Base-by-base conservation (phyloP, 2,888 invertebrate species). In the Agonopterix subpropinquella region DNA sequence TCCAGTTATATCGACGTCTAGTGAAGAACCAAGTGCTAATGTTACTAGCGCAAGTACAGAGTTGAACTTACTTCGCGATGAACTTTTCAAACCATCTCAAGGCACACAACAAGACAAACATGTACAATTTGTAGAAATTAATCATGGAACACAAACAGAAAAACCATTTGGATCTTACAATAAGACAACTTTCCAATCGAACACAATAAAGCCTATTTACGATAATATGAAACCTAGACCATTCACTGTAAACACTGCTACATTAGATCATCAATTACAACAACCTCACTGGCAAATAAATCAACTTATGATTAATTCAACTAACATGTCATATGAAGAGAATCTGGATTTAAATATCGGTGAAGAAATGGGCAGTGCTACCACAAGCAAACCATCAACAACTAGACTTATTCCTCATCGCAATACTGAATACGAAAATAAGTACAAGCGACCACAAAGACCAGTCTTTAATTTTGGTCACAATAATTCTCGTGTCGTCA, bases 201-300 rank as follows among this genome's bases (percentile, higher is more conserved):
- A 84, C 56, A 73, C 73, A 35, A 82, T 83, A 5, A 80, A 77
- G 59, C 84, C 86, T 9, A 72, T 80, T 45, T 75, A 78, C 50
- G 71, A 72, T 43, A 65, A 65, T 45, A 71, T 69, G 61, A 80
- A 78, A 57, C 89, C 89, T 9, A 78, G 86, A 55, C 89, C 89
- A 8, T 89, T 89, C 59, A 78, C 83, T 18, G 62, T 80, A 2
- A 80, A 76, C 49, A 73, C 73, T 35, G 58, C 70, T 10, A 75
- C 81, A 10, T 67, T 87, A 36, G 87, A 87, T 53, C 82, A 86
- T 61, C 87, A 87, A 56, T 56, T 87, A 41, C 88, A 88, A 52
- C 86, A 87, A 61, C 88, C 88, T 9, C 88, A 88, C 57, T 88
- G 88, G 88, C 88, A 88, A 58, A 88, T 88, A 15, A 88, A 88